These are phyloP conservation scores for Karalla daura DNA, from an alignment of 2,797 vertebrate genomes.

Conservation along the genomic window DNA sequence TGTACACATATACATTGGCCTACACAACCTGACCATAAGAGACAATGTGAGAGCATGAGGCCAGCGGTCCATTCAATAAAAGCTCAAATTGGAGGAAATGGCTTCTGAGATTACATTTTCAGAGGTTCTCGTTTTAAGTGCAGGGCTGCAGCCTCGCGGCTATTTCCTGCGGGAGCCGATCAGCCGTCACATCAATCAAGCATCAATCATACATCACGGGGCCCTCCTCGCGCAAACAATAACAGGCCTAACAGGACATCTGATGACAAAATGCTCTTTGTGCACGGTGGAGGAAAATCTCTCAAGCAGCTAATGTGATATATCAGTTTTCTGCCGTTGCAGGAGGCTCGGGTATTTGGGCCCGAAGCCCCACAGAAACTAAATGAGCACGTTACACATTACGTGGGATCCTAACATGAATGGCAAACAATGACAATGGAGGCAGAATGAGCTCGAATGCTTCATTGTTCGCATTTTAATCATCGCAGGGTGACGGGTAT, in stretches of 20 bases:
- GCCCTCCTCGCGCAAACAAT: conserved; percentile 33
- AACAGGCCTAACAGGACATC: conserved; percentile 46
- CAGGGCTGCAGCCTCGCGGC: conserved; percentile 56
- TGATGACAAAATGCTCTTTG: conserved; percentile 42
- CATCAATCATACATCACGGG: conserved; percentile 36
- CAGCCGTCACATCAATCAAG: conserved; percentile 61
- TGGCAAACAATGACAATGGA: background rate
- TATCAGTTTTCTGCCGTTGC: conserved; percentile 6
- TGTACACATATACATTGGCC: conserved; percentile 24
- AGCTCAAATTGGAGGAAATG: conserved; percentile 81
- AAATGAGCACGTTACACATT: background rate
- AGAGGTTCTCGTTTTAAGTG: conserved; percentile 67
- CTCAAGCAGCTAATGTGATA: conserved; percentile 11
- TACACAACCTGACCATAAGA: conserved; percentile 25
- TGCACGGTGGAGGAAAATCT: background rate
- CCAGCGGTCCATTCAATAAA: conserved; percentile 71
- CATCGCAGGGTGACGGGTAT: background rate
- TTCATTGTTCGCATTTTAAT: conserved; percentile 9
- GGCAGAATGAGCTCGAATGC: background rate
- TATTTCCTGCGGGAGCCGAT: conserved; percentile 65
- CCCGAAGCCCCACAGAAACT: background rate
- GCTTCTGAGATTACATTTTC: conserved; percentile 81
- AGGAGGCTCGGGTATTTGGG: background rate
- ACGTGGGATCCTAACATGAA: background rate
- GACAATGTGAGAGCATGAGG: conserved; percentile 33